Percentiles rank a stretch among this genome's conserved stretches.
phyloP scores from a whole-genome alignment of 2,888 invertebrate species.

The Machimus atricapillus region DNA sequence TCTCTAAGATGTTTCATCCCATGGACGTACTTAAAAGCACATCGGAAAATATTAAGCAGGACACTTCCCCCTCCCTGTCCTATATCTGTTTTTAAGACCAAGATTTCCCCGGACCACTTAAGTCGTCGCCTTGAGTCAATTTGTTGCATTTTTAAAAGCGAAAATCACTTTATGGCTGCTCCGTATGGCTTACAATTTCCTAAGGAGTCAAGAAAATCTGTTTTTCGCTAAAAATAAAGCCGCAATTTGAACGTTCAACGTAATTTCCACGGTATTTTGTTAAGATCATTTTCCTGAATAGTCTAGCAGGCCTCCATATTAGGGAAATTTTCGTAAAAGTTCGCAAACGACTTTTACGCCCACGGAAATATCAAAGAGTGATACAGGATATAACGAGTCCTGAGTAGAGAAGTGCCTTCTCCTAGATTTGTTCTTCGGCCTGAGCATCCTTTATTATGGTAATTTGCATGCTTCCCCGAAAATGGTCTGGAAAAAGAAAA shows the following conservation, averaged over 20 bases:
- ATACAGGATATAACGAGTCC: background rate
- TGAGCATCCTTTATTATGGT: conserved; percentile 30
- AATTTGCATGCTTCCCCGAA: conserved; percentile 6
- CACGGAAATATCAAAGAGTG: background rate
- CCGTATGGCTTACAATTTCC: background rate
- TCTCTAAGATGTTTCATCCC: background rate
- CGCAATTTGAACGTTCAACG: background rate
- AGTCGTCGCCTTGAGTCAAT: background rate
- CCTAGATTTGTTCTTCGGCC: background rate
- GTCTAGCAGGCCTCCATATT: background rate
- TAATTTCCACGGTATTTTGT: background rate
- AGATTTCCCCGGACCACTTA: background rate
- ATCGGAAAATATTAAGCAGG: background rate
- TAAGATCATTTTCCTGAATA: background rate
- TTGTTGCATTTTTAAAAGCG: conserved; percentile 22
- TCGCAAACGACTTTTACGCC: background rate
- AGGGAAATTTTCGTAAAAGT: background rate
- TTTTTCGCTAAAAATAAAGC: background rate
- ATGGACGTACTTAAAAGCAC: background rate
- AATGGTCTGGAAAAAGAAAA: background rate
- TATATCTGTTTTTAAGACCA: background rate
- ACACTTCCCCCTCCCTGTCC: background rate
- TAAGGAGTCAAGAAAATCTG: background rate
- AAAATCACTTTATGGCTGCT: conserved; percentile 1
- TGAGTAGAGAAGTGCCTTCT: background rate